Percentiles rank a stretch among this genome's conserved stretches.
Evolutionary conservation across 1,140 invertebrate genomes (phyloP).

Genomic region (Hylyphantes graminicola): DNA sequence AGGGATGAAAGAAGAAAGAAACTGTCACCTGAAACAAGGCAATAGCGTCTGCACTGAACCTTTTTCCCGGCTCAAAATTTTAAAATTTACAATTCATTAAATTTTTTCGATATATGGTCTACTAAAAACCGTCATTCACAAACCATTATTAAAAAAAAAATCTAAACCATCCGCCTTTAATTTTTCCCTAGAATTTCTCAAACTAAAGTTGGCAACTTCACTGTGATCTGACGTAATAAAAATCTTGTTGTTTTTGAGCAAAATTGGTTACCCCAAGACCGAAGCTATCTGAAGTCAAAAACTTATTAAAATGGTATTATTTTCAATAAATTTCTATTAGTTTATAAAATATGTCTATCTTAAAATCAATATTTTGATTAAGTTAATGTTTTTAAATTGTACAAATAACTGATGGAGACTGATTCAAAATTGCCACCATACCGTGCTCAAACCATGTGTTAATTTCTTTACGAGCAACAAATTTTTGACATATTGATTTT

Average conservation of each 20-base stretch:
- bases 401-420: conserved; percentile 6
- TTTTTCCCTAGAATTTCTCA: too few species aligned
- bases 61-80: too few species aligned
- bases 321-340: background rate
- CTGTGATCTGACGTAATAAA: too few species aligned
- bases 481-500: background rate
- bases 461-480: background rate
- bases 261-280: conserved; percentile 44
- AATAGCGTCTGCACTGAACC: too few species aligned
- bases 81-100: too few species aligned
- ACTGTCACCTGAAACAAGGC: too few species aligned
- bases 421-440: conserved; percentile 11
- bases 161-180: too few species aligned
- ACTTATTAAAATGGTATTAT: background rate
- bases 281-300: conserved; percentile 45
- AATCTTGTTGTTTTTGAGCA: background rate
- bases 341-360: background rate
- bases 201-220: too few species aligned
- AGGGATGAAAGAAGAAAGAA: too few species aligned
- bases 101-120: too few species aligned
- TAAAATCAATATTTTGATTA: background rate
- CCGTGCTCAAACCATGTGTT: background rate
- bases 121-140: too few species aligned
- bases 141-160: too few species aligned
- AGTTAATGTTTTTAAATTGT: background rate